Base-by-base conservation (phyloP, 2,113 vertebrate species). In the Corynorhinus townsendii region DNA sequence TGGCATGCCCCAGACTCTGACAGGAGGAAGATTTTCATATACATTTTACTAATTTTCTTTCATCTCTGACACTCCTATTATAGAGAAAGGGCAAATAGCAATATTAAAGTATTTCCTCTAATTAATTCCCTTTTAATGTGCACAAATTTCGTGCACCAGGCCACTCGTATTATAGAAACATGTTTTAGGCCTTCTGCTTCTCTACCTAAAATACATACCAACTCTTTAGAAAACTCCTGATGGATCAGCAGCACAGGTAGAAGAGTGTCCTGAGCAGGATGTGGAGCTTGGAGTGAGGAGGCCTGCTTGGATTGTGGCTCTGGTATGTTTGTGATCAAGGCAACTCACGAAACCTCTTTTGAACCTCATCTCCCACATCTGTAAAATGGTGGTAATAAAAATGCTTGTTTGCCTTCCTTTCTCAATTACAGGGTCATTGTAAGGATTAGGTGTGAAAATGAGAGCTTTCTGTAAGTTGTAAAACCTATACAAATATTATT, bases 401-500 rank as follows among this genome's bases (percentile, higher is more conserved):
- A 56, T 64, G 35, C 26, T 69, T 85, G 12, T 64, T 82, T 89
- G 73, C 9, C 49, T 72, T 76, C 38, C 30, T 95, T 5, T 35
- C 7, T 85, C 0, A 4, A 11, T 75, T 76, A 88, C 3, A 68
- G 38, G 68, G 76, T 43, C 49, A n/a, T 54, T 52, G 3, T 82
- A 73, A 95, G 84, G 62, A 62, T 75, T 40, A 62, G n/a, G 10
- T 89, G 22, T 95, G 47, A 92, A 94, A 94, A 86, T 91, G 54
- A 90, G 28, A 71, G 47, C 59, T 85, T 40, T 86, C 69, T 94
- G n/a, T 72, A 91, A 88, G 45, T 71, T 88, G 11, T 68, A 89
- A 96, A 97, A 82, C n/a, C 83, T 94, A 33, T 76, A 54, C 64
- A 89, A 28, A 77, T 89, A 79, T 49, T 69, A 71, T 66, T 87